phyloP scores from a whole-genome alignment of 2,113 vertebrate species.

The Leucopternis melanops region DNA sequence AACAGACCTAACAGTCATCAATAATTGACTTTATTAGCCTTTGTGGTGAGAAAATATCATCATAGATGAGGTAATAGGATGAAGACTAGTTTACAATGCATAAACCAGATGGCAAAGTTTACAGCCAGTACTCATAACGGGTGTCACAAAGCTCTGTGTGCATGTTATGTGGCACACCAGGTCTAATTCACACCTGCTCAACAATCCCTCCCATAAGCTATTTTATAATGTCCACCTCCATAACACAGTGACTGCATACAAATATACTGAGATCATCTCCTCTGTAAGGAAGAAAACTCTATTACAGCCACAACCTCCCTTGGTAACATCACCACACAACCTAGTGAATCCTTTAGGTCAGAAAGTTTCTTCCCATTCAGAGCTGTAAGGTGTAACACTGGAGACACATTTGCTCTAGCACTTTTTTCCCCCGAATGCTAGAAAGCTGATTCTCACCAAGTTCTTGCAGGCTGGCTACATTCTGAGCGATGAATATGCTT shows the following conservation, averaged over 20 bases:
- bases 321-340: background rate
- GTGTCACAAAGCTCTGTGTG: background rate
- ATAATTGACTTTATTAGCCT: background rate
- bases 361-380: background rate
- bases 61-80: background rate
- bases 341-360: background rate
- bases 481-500: slow-evolving; percentile 96
- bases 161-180: rapidly evolving
- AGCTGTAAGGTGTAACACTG: background rate
- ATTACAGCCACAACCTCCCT: background rate
- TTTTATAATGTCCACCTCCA: background rate
- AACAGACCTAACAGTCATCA: background rate
- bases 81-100: background rate
- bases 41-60: background rate
- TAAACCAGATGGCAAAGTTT: background rate
- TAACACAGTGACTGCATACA: background rate
- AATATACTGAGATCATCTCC: background rate
- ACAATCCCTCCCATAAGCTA: background rate
- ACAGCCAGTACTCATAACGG: rapidly evolving
- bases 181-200: background rate
- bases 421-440: background rate
- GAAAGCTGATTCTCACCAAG: slow-evolving; percentile 80
- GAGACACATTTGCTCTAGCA: background rate
- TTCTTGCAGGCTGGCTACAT: slow-evolving; percentile 96
- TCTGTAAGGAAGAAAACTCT: background rate